Evolutionary conservation across 2,888 invertebrate genomes (phyloP), one percentile per base, ranked within the genome.

Genomic region (Dendrolimus houi): DNA sequence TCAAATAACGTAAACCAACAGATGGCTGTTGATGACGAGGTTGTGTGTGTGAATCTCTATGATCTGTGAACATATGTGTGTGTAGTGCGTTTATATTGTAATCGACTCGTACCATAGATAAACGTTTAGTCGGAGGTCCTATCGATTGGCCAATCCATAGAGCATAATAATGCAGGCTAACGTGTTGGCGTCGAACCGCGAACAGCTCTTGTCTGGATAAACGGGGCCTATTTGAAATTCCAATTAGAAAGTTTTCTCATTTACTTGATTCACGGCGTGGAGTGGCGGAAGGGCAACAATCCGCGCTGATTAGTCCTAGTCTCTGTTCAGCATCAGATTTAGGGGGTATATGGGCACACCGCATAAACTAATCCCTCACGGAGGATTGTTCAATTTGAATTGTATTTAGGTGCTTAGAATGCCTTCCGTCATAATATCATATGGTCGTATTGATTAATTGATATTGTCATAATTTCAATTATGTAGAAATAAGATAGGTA

Each of bases 221-320:
- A 84, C 85, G 85, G 81, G 78, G 83, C 85, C 85, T 86, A 85
- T 88, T 88, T 88, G 87, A 89, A 89, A 83, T 88, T 89, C 87
- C 89, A 88, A 89, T 89, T 88, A 88, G 85, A 89, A 89, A 89
- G 87, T 89, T 89, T 89, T 88, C 88, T 88, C 88, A 89, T 89
- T 89, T 89, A 86, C 82, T 85, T 87, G 87, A 88, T 86, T 87
- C 85, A 84, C 85, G 82, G 85, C 80, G 87, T 78, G 74, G 85
- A 83, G 83, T 83, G 76, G 84, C 80, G 82, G 80, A 85, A 83
- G 85, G 87, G 87, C 86, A 85, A 86, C 87, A 87, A 87, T 87
- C 85, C 85, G 76, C 80, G 78, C 84, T 86, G 86, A 89, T 87
- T 87, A 87, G 85, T 77, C 84, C 77, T 82, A 75, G 76, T 82